Conservation (phyloP, 1,140 invertebrate species). For the Hyphantria cunea region DNA sequence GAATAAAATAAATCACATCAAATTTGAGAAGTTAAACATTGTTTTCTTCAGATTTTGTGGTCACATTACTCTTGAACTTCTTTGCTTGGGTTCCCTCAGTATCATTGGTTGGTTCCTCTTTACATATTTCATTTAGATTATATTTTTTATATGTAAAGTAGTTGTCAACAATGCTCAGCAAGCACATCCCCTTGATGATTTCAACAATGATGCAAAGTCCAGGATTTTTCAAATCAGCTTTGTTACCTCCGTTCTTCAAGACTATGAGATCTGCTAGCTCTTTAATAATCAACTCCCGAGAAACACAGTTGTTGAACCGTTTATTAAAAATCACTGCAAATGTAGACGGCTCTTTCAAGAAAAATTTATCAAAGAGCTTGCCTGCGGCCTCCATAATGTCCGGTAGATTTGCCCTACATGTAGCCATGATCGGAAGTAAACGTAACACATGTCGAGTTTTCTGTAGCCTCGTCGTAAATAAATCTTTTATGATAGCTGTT, state of each 20-base stretch:
- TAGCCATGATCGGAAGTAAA: slow-evolving; percentile 90
- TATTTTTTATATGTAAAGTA: slow-evolving; percentile 75
- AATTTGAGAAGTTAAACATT: slow-evolving; percentile 39
- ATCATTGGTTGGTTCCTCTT: slow-evolving; percentile 61
- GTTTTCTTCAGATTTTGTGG: slow-evolving; percentile 43
- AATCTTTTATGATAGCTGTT: slow-evolving; percentile 87
- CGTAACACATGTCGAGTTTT: slow-evolving; percentile 89
- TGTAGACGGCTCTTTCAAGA: slow-evolving; percentile 86
- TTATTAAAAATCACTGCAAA: slow-evolving; percentile 92
- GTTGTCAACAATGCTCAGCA: slow-evolving; percentile 72
- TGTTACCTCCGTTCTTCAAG: slow-evolving; percentile 86
- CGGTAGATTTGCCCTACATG: slow-evolving; percentile 89
- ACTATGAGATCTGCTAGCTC: slow-evolving; percentile 86
- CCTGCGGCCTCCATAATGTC: slow-evolving; percentile 87
- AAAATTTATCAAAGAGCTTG: slow-evolving; percentile 87
- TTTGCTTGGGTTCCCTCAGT: slow-evolving; percentile 64
- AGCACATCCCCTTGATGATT: slow-evolving; percentile 84
- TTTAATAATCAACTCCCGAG: slow-evolving; percentile 87
- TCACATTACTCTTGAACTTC: slow-evolving; percentile 61
- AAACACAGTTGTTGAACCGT: slow-evolving; percentile 89
- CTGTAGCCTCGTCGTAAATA: slow-evolving; percentile 85
- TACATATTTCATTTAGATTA: slow-evolving; percentile 72
- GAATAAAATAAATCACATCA: slow-evolving; percentile 19
- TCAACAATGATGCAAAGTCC: slow-evolving; percentile 90
- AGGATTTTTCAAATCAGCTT: slow-evolving; percentile 89